These are phyloP conservation scores for Misgurnus mizolepis DNA, from an alignment of 2,113 vertebrate genomes.

Conservation along the genomic window DNA sequence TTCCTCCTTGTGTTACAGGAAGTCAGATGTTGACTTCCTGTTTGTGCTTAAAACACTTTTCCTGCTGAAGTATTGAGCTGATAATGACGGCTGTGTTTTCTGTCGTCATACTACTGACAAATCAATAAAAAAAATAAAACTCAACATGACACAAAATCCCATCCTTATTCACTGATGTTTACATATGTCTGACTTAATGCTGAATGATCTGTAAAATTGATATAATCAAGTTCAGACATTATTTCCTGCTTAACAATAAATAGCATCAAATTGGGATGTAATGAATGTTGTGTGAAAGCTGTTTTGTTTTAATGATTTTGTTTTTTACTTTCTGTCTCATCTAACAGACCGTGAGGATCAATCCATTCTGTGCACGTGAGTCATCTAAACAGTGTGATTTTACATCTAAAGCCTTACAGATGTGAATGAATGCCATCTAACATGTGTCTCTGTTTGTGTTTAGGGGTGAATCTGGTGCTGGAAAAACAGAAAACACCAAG, in stretches of 20 bases:
- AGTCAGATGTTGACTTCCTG: constrained; percentile 72
- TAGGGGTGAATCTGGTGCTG: constrained; percentile 97
- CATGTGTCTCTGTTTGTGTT: neutral
- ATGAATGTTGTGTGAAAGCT: neutral
- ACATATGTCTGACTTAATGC: too few relatives aligned
- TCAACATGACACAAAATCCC: too few relatives aligned
- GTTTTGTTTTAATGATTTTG: neutral
- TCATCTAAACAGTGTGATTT: constrained; percentile 51
- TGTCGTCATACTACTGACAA: too few relatives aligned
- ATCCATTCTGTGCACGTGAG: constrained; percentile 99
- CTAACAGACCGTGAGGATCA: constrained; percentile 95
- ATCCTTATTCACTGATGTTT: too few relatives aligned
- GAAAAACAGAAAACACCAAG: constrained; percentile 98
- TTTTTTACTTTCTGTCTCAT: constrained; percentile 35
- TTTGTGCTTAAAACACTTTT: constrained; percentile 58
- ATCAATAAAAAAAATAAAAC: too few relatives aligned
- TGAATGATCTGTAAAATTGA: too few relatives aligned
- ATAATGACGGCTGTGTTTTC: neutral
- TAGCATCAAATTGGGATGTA: neutral
- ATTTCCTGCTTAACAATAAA: too few relatives aligned
- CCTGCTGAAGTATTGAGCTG: constrained; percentile 49
- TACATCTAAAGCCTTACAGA: neutral
- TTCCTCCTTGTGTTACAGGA: constrained; percentile 58
- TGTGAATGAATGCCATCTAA: neutral
- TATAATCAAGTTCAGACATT: too few relatives aligned